Conservation (phyloP, 2,888 invertebrate species). For the Esperia sulphurella region DNA sequence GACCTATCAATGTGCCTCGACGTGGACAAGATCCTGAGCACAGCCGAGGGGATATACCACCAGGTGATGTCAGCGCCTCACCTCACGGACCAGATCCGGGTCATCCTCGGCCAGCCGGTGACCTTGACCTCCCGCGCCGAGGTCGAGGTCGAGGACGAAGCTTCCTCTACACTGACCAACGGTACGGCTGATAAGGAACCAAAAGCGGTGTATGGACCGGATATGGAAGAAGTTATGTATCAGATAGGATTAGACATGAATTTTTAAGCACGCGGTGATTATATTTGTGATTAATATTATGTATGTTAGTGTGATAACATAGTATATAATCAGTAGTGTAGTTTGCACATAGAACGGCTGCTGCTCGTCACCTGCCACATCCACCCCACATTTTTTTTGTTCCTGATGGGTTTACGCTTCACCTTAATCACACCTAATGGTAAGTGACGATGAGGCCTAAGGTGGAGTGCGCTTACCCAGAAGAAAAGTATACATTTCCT, state of each 20-base stretch:
- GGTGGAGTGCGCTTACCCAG: too few relatives aligned
- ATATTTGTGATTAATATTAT: conserved; percentile 1
- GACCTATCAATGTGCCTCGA: conserved; percentile 94
- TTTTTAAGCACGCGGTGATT: conserved; percentile 49
- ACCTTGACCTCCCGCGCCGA: conserved; percentile 55
- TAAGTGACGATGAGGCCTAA: too few relatives aligned
- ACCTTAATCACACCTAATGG: too few relatives aligned
- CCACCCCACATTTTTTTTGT: too few relatives aligned
- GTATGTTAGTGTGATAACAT: neutral
- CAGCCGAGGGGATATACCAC: conserved; percentile 95
- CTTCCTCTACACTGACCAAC: conserved; percentile 20
- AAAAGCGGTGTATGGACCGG: conserved; percentile 38
- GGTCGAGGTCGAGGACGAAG: conserved; percentile 16
- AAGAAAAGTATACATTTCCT: too few relatives aligned
- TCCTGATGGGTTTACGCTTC: too few relatives aligned
- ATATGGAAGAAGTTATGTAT: conserved; percentile 78
- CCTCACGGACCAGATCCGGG: conserved; percentile 84
- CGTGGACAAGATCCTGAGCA: conserved; percentile 87
- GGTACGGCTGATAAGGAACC: conserved; percentile 29
- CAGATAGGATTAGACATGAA: conserved; percentile 78
- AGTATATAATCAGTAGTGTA: too few relatives aligned
- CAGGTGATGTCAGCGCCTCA: conserved; percentile 88
- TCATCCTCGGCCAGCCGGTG: conserved; percentile 83
- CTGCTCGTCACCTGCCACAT: too few relatives aligned
- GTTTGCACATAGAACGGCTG: too few relatives aligned